A percentile compares a stretch with the other conserved stretches of the same genome.
Conservation (phyloP, 2,797 vertebrate species). For the Myotis daubentonii region DNA sequence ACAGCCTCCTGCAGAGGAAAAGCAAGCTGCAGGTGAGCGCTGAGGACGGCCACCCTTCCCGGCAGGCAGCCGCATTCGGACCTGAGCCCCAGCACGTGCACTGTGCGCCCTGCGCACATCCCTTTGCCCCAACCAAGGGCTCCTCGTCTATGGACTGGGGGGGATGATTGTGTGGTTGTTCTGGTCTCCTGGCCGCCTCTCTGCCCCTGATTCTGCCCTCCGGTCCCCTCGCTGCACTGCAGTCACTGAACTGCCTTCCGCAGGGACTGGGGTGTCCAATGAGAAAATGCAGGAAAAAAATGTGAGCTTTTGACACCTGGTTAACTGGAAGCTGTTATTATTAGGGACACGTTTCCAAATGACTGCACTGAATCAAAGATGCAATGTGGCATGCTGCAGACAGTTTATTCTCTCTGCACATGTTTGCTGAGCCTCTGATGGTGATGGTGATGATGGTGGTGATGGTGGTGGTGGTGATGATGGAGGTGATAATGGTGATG, state of each 20-base stretch:
- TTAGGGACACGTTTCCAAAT: background rate
- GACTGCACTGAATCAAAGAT: background rate
- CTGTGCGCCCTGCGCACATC: accelerated
- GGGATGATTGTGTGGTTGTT: accelerated
- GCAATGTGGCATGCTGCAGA: accelerated
- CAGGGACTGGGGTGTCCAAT: background rate
- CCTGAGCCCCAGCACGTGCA: accelerated
- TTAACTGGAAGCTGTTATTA: background rate
- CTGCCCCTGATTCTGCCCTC: background rate
- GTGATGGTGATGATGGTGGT: background rate
- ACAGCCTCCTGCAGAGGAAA: constrained; percentile 90
- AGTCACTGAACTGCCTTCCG: background rate
- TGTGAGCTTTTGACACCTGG: background rate
- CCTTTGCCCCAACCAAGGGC: background rate
- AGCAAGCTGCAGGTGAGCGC: constrained; percentile 89
- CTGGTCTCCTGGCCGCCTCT: background rate
- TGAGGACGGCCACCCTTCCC: no score
- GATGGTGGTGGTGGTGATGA: background rate
- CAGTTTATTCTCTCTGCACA: background rate
- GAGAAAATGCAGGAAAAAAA: background rate
- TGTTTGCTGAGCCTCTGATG: background rate
- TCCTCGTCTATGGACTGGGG: accelerated
- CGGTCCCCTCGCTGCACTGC: background rate
- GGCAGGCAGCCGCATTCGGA: accelerated
- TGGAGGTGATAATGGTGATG: background rate